phyloP scores from a whole-genome alignment of 1,140 invertebrate genomes.

The Zaprionus nigranus region DNA sequence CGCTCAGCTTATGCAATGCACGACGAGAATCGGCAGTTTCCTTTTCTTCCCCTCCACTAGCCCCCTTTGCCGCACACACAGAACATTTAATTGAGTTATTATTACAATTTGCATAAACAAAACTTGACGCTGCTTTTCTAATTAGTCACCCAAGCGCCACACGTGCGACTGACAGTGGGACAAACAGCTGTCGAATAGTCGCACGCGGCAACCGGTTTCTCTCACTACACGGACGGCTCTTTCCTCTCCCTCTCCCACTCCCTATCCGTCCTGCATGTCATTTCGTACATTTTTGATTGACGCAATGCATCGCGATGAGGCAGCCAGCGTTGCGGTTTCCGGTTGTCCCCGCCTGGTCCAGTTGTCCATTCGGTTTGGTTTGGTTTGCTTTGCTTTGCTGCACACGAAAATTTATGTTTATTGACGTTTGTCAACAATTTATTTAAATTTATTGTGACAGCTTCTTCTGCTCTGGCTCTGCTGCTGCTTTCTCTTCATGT shows the following conservation, averaged over 20 bases:
- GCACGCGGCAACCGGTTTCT: conserved; percentile 12
- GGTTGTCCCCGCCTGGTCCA: conserved; percentile 48
- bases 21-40: background rate
- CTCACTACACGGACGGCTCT: background rate
- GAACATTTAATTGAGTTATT: conserved; percentile 78
- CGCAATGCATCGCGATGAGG: conserved; percentile 42
- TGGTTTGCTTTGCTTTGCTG: conserved; percentile 71
- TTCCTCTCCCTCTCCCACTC: conserved; percentile 8
- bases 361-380: background rate
- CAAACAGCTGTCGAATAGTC: background rate
- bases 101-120: conserved; percentile 76
- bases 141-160: conserved; percentile 64
- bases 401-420: conserved; percentile 82
- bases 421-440: conserved; percentile 82
- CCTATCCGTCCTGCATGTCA: conserved; percentile 21
- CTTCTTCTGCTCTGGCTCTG: conserved; percentile 33
- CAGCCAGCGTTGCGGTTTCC: conserved; percentile 72
- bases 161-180: conserved; percentile 42
- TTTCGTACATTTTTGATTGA: conserved; percentile 70
- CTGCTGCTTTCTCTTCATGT: background rate
- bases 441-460: conserved; percentile 83
- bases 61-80: conserved; percentile 3
- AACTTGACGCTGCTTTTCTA: conserved; percentile 47
- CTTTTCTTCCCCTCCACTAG: background rate
- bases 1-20: conserved; percentile 46